Evolutionary conservation across 2,888 invertebrate species (phyloP).

Genomic region (Andrena haemorrhoa): DNA sequence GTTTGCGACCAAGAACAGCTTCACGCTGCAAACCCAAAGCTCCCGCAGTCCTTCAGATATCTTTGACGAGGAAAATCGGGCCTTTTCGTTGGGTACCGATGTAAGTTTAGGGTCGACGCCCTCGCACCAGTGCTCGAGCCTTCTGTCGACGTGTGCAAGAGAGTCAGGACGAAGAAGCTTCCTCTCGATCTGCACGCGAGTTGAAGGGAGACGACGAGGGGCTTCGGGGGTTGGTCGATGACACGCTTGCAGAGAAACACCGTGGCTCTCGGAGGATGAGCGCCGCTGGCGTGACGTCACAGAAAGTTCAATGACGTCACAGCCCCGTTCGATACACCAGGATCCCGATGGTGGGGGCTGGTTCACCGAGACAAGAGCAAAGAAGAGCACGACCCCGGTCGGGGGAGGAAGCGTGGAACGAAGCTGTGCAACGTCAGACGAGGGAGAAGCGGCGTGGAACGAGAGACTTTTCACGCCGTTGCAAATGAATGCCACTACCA

Average conservation of each 20-base stretch:
- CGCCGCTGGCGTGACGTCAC: conserved; percentile 79
- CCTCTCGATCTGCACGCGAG: background rate
- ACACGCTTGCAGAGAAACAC: conserved; percentile 15
- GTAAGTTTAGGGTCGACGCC: too few relatives aligned
- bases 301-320: conserved; percentile 81
- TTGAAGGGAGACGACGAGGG: background rate
- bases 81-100: too few relatives aligned
- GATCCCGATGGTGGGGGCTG: conserved; percentile 66
- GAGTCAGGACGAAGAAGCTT: background rate
- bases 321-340: conserved; percentile 79
- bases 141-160: background rate
- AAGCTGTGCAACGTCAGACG: conserved; percentile 42
- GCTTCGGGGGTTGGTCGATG: conserved; percentile 45
- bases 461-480: conserved; percentile 63
- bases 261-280: conserved; percentile 56
- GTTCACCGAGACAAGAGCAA: conserved; percentile 67
- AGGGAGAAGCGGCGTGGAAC: conserved; percentile 44
- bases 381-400: conserved; percentile 59
- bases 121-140: background rate
- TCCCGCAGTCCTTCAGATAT: background rate
- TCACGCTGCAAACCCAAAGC: background rate
- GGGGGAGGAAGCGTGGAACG: conserved; percentile 43
- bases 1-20: background rate
- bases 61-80: background rate
- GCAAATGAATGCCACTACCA: conserved; percentile 42